Evolutionary conservation across 1,140 invertebrate species (phyloP).

Genomic region (Drosophila pseudoananassae): DNA sequence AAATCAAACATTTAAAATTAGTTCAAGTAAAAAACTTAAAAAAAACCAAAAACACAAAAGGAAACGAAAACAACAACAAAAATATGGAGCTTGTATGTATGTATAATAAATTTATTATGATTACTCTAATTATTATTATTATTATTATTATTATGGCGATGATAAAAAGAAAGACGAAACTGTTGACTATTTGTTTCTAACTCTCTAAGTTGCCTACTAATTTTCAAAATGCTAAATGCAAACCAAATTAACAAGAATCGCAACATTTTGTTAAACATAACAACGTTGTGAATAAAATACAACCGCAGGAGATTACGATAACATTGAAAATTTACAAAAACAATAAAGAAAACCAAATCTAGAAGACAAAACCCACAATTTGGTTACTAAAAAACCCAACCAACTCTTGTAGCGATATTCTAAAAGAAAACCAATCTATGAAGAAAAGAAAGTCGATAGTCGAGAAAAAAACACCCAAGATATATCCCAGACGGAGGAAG

Average conservation of each 20-base stretch:
- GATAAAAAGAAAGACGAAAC: slow-evolving; percentile 32
- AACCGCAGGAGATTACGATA: slow-evolving; percentile 33
- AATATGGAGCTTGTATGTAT: slow-evolving; percentile 78
- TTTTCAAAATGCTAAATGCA: slow-evolving; percentile 38
- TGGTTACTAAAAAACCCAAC: slow-evolving; percentile 46
- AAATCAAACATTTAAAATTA: slow-evolving; percentile 78
- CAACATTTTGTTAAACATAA: slow-evolving; percentile 57
- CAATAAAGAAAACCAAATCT: slow-evolving; percentile 14
- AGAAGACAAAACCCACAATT: slow-evolving; percentile 43
- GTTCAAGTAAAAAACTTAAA: slow-evolving; percentile 56
- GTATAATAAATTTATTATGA: slow-evolving; percentile 75
- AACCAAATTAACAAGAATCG: slow-evolving; percentile 48
- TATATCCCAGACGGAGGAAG: slow-evolving; percentile 21
- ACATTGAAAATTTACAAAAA: slow-evolving; percentile 44
- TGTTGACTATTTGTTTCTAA: slow-evolving; percentile 62
- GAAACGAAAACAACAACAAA: slow-evolving; percentile 23
- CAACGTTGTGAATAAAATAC: slow-evolving; percentile 21
- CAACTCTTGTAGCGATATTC: slow-evolving; percentile 75
- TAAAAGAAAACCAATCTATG: slow-evolving; percentile 68
- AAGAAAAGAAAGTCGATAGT: slow-evolving; percentile 30
- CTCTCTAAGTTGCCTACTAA: slow-evolving; percentile 53
- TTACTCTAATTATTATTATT: slow-evolving; percentile 58
- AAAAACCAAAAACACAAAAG: slow-evolving; percentile 1
- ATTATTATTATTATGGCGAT: slow-evolving; percentile 31
- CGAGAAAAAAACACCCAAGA: slow-evolving; percentile 6